Base-by-base conservation (phyloP, 2,888 invertebrate species). In the Ornithoptera priamus region DNA sequence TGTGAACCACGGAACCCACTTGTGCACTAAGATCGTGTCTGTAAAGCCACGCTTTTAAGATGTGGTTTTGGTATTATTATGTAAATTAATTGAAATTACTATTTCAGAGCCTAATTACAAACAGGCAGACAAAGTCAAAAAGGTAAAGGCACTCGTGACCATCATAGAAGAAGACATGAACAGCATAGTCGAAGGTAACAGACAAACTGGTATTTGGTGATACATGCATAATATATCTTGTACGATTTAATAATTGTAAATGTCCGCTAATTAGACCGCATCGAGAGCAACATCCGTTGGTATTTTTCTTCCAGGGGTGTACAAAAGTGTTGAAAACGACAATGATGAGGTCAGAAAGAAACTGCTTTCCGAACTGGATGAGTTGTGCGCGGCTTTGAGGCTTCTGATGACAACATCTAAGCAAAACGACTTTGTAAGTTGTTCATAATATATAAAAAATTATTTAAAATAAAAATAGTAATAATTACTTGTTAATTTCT, bases 301-400 rank as follows among this genome's bases (percentile, higher is more conserved):
- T 39, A 30, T 30, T 36, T 50, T 30, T 30, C 10, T 67, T 39
- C 0, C 69, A 90, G 90, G 89, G 62, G 78, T 89, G 0, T 77
- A 81, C 62, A 85, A 84, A 56, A 78, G 82, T 3, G 84, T 85
- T 1, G 77, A 80, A 1, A 84, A 84, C 7, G 84, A 86, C 0
- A 77, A 77, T 2, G 84, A 83, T 0, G 85, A 83, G 0, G 81
- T 83, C 0, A 83, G 77, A 68, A 86, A 80, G 74, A 86, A 83
- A 72, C 75, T 90, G 2, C 72, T 85, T 7, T 80, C 84, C 4
- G 85, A 89, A 46, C 76, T 91, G 65, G 80, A 85, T 7, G 87
- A 88, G 53, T 74, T 91, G n/a, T 75, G 78, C 1, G 82, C 82
- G 18, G 78, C 75, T 39, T 71, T 89, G 65, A 77, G 78, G n/a